These are phyloP conservation scores for Mormyrus iriodes DNA, from an alignment of 2,113 vertebrate genomes.

Conservation along the genomic window DNA sequence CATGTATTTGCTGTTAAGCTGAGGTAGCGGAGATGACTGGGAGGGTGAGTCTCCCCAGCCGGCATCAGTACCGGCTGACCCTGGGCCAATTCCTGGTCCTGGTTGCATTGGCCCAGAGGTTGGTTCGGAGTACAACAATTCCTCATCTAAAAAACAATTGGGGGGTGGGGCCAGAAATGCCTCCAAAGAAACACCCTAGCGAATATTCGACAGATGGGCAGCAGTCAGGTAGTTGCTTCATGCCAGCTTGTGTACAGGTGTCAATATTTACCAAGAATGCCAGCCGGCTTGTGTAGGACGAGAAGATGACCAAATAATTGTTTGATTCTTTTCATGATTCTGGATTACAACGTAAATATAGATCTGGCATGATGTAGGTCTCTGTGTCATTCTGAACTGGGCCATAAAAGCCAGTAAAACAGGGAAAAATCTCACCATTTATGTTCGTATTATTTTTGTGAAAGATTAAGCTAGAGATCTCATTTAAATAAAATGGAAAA, in stretches of 20 bases:
- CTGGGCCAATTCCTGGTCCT: conserved; percentile 40
- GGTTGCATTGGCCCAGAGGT: conserved; percentile 68
- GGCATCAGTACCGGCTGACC: conserved; percentile 58
- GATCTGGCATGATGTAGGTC: background rate
- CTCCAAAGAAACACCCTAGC: conserved; percentile 68
- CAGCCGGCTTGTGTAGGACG: background rate
- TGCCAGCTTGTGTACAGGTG: conserved; percentile 75
- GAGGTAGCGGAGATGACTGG: conserved; percentile 61
- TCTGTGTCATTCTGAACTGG: background rate
- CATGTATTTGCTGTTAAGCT: conserved; percentile 78
- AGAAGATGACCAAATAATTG: background rate
- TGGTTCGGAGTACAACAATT: conserved; percentile 57
- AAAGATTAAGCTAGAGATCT: too few relatives aligned
- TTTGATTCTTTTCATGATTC: background rate
- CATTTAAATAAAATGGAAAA: too few relatives aligned
- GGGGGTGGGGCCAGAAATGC: conserved; percentile 62
- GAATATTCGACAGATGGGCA: conserved; percentile 73
- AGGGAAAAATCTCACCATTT: too few relatives aligned
- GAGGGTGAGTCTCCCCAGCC: conserved; percentile 57
- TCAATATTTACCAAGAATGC: conserved; percentile 71
- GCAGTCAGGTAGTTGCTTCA: conserved; percentile 59
- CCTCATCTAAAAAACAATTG: conserved; percentile 49
- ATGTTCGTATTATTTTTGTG: too few relatives aligned
- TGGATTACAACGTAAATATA: background rate
- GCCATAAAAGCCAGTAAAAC: too few relatives aligned